These are phyloP conservation scores for Phrynosoma blainvillii DNA, from an alignment of 2,113 vertebrate species.

Conservation along the genomic window DNA sequence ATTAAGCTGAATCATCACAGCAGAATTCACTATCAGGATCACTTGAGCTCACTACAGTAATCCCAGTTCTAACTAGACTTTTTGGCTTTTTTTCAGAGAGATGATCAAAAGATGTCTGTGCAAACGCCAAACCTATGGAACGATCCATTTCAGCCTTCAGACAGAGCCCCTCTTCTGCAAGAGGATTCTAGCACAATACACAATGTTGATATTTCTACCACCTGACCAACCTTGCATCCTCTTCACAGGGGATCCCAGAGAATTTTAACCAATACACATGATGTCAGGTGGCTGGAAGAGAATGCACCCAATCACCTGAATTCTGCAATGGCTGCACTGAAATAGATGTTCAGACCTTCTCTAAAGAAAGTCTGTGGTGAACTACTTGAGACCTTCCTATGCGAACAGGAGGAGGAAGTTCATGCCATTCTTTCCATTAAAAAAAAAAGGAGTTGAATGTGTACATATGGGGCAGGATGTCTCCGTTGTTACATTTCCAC, in stretches of 20 bases:
- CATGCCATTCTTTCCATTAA: too few species aligned
- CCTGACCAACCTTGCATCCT: constrained; percentile 3
- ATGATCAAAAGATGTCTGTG: fast-evolving
- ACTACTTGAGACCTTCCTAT: neutral
- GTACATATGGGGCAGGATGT: neutral
- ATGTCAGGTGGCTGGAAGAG: too few species aligned
- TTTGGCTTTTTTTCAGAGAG: constrained; percentile 51
- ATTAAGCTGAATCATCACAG: neutral
- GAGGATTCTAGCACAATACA: fast-evolving
- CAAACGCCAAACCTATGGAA: fast-evolving
- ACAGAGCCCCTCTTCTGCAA: constrained; percentile 46
- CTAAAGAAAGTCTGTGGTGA: neutral
- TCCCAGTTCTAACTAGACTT: neutral
- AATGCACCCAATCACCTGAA: neutral
- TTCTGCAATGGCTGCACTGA: neutral
- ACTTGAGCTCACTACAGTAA: neutral
- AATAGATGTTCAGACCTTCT: neutral
- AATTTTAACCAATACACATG: fast-evolving
- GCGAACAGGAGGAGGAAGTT: neutral
- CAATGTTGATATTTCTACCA: fast-evolving
- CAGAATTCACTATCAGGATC: neutral
- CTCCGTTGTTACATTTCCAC: neutral
- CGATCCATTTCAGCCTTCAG: neutral
- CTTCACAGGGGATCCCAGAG: neutral
- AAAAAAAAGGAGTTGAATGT: neutral